A percentile compares a stretch with the other conserved stretches of the same genome.
These are phyloP conservation scores for Etheostoma nigrum DNA, from an alignment of 2,797 vertebrate genomes.

Conservation along the genomic window DNA sequence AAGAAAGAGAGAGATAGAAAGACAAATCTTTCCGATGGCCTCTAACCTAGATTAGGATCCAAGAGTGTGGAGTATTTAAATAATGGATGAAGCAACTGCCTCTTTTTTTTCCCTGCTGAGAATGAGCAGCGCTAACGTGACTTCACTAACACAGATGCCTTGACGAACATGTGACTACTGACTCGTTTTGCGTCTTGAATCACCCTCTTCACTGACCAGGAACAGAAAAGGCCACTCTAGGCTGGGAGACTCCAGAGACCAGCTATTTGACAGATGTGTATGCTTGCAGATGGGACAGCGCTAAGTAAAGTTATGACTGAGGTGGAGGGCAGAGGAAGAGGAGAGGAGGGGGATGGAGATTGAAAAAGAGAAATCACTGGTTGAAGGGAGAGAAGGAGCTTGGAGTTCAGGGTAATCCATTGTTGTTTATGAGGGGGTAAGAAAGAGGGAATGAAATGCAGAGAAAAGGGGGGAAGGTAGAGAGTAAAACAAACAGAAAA, in stretches of 20 bases:
- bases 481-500: conserved; percentile 15
- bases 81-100: conserved; percentile 77
- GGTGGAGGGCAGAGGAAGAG: conserved; percentile 29
- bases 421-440: conserved; percentile 31
- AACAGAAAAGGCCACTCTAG: conserved; percentile 28
- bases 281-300: conserved; percentile 60
- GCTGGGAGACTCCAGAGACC: conserved; percentile 33
- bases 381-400: conserved; percentile 12
- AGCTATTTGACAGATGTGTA: conserved; percentile 60
- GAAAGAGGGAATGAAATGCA: conserved; percentile 21
- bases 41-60: conserved; percentile 81
- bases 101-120: conserved; percentile 42
- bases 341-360: conserved; percentile 22
- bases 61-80: conserved; percentile 71
- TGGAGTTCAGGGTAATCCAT: conserved; percentile 38
- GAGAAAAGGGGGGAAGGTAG: not conserved
- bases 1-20: not conserved
- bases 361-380: conserved; percentile 40
- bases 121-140: conserved; percentile 46
- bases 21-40: conserved; percentile 66
- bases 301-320: conserved; percentile 73
- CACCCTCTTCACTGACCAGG: conserved; percentile 13
- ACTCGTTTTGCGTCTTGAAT: conserved; percentile 36
- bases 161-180: conserved; percentile 37
- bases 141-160: conserved; percentile 31